Conservation (phyloP, 2,113 vertebrate species). For the Gracilinanus agilis region DNA sequence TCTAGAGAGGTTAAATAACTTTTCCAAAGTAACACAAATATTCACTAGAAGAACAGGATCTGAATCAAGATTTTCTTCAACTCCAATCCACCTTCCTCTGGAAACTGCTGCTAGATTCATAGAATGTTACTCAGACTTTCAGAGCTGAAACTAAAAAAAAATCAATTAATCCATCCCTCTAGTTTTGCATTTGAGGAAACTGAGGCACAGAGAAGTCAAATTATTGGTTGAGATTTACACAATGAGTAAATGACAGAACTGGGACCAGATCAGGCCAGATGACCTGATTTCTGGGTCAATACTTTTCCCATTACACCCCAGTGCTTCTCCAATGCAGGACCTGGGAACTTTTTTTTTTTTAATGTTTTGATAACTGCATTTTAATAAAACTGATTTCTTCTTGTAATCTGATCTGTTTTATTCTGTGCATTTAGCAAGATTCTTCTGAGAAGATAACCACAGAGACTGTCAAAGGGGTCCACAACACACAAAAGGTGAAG, state of each 20-base stretch:
- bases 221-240: neutral
- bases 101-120: neutral
- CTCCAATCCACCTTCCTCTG: neutral
- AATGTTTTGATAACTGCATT: neutral
- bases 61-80: neutral
- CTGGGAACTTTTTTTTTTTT: neutral
- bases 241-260: neutral
- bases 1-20: neutral
- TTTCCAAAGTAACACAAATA: neutral
- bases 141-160: neutral
- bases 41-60: neutral
- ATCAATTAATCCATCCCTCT: neutral
- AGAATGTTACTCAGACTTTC: too few species aligned
- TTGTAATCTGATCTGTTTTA: neutral
- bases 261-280: neutral
- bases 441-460: neutral
- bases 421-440: neutral
- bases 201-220: neutral
- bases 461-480: neutral
- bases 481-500: neutral
- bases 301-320: neutral
- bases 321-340: neutral
- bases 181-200: neutral
- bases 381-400: neutral
- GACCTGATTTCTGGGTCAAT: neutral